A percentile compares a stretch with the other conserved stretches of the same genome.
Evolutionary conservation across 2,888 invertebrate species (phyloP).

Genomic region (Muschampia plurimacula): DNA sequence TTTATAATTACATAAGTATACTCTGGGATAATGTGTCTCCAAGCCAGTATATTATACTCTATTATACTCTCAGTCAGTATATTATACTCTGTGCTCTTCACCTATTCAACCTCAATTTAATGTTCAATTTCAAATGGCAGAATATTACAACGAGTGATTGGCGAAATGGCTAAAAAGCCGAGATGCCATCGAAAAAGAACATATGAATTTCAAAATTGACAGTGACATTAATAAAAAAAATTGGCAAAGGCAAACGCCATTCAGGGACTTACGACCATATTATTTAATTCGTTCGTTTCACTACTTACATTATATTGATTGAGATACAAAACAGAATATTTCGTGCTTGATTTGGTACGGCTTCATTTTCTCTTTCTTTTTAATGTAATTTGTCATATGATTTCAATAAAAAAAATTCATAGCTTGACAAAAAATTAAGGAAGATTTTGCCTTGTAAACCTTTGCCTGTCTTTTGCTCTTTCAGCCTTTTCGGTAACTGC

Average conservation of each 20-base stretch:
- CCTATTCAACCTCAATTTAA: too few relatives aligned
- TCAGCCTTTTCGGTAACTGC: constrained; percentile 7
- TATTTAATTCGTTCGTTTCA: not conserved
- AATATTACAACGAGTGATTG: too few relatives aligned
- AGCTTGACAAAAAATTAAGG: not conserved
- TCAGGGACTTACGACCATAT: constrained; percentile 5
- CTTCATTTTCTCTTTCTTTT: not conserved
- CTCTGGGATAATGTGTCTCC: too few relatives aligned
- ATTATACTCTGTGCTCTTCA: too few relatives aligned
- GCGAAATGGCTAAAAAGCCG: too few relatives aligned
- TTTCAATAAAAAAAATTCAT: not conserved
- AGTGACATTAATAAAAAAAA: not conserved
- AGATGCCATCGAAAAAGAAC: too few relatives aligned
- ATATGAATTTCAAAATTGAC: not conserved
- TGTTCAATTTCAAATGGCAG: too few relatives aligned
- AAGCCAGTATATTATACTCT: too few relatives aligned
- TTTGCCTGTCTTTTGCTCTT: constrained; percentile 17
- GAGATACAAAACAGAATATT: not conserved
- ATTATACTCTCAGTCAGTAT: too few relatives aligned
- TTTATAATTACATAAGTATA: too few relatives aligned
- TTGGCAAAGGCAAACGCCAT: constrained; percentile 23
- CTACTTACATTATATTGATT: not conserved
- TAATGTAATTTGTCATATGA: not conserved
- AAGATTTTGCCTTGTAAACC: constrained; percentile 7
- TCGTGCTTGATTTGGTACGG: not conserved